These are phyloP conservation scores for Macrosteles quadrilineatus DNA, from an alignment of 1,140 invertebrate genomes.

Conservation along the genomic window DNA sequence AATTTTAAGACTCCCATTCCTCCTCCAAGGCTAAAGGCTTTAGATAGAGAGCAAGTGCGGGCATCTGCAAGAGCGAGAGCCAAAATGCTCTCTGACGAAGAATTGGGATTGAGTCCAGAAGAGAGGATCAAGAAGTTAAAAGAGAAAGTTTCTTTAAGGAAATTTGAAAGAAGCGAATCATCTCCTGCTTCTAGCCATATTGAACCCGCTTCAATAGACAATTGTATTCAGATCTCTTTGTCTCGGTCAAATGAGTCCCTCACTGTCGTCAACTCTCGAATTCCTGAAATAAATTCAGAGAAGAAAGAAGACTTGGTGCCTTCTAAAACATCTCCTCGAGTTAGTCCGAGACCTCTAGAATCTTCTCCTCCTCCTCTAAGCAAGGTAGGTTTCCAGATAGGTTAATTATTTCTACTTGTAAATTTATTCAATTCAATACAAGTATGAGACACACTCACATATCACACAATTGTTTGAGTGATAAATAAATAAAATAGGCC, in stretches of 20 bases:
- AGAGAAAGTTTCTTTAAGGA: constrained; percentile 52
- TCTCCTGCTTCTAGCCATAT: constrained; percentile 11
- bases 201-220: neutral
- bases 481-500: no score
- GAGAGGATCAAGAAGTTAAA: constrained; percentile 61
- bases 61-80: constrained; percentile 64
- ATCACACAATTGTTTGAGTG: no score
- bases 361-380: no score
- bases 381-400: no score
- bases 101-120: constrained; percentile 70
- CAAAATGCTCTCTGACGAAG: constrained; percentile 68
- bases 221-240: constrained; percentile 1
- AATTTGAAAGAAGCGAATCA: constrained; percentile 47
- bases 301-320: no score
- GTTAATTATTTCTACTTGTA: no score
- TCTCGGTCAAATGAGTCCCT: constrained; percentile 12
- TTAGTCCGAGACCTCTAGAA: no score
- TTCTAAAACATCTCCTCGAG: no score
- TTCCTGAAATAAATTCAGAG: neutral
- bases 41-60: constrained; percentile 55
- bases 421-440: no score
- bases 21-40: constrained; percentile 52
- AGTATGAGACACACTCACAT: no score
- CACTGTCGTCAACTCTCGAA: neutral
- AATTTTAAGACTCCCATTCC: constrained; percentile 54